Conservation (phyloP, 1,140 invertebrate genomes). For the Pogonus chalceus region DNA sequence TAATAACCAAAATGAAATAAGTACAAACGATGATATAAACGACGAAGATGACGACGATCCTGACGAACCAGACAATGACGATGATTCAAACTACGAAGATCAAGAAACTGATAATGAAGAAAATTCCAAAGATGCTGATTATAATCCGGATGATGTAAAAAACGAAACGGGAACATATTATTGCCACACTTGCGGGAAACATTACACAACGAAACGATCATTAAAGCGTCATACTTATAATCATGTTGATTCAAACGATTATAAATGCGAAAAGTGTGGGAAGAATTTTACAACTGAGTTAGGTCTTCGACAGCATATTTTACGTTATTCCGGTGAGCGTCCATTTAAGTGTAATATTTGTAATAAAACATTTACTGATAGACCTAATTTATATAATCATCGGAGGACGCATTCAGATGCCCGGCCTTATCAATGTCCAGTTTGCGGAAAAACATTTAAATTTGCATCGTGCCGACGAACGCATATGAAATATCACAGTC, state of each 20-base stretch:
- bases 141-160: not conserved
- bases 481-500: conserved; percentile 1
- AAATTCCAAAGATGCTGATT: not conserved
- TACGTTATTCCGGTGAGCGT: conserved; percentile 58
- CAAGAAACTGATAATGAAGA: not conserved
- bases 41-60: not conserved
- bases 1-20: no score
- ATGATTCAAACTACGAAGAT: not conserved
- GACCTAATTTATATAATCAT: conserved; percentile 38
- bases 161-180: not conserved
- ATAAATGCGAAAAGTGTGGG: not conserved
- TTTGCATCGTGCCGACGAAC: not conserved
- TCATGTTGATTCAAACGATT: not conserved
- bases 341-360: conserved; percentile 54
- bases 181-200: not conserved
- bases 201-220: not conserved
- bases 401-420: conserved; percentile 39
- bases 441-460: not conserved
- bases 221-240: not conserved
- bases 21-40: not conserved
- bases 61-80: not conserved
- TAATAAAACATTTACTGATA: conserved; percentile 30
- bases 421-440: not conserved
- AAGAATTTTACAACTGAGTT: not conserved
- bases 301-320: conserved; percentile 43